Percentiles rank a stretch among this genome's conserved stretches.
phyloP scores from a whole-genome alignment of 64 coral and sea anemone genomes.

The Pocillopora damicornis region DNA sequence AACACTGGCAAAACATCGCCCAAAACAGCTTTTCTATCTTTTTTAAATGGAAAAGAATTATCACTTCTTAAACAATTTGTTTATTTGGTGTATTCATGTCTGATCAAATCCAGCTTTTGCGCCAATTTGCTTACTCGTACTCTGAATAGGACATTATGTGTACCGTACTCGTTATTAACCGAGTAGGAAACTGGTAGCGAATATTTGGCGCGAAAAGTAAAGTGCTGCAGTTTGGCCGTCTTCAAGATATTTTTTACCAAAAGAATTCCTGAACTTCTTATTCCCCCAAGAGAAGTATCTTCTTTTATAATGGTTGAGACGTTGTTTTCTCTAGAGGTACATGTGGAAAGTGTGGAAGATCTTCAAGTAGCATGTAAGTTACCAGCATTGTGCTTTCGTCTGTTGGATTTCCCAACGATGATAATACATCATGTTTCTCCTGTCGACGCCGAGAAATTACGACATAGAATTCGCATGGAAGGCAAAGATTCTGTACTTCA shows the following conservation, averaged over 20 bases:
- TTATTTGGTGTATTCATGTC: no score
- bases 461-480: slow-evolving; percentile 47
- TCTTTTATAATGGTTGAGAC: slow-evolving; percentile 44
- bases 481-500: slow-evolving; percentile 24
- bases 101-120: no score
- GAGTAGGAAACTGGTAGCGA: slow-evolving; percentile 1
- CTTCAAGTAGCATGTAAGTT: slow-evolving; percentile 59
- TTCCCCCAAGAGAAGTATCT: background rate
- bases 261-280: background rate
- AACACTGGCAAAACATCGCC: no score
- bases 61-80: no score
- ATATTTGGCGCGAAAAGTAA: slow-evolving; percentile 31
- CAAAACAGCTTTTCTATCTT: no score
- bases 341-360: slow-evolving; percentile 70
- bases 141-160: background rate
- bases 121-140: background rate
- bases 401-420: slow-evolving; percentile 89
- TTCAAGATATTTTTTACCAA: background rate
- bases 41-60: no score
- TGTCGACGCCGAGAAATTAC: slow-evolving; percentile 38
- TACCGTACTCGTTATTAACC: background rate
- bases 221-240: background rate
- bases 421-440: slow-evolving; percentile 77
- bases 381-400: slow-evolving; percentile 83
- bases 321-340: slow-evolving; percentile 91